Evolutionary conservation across 2,888 invertebrate species (phyloP).

Genomic region (Seira musarum): DNA sequence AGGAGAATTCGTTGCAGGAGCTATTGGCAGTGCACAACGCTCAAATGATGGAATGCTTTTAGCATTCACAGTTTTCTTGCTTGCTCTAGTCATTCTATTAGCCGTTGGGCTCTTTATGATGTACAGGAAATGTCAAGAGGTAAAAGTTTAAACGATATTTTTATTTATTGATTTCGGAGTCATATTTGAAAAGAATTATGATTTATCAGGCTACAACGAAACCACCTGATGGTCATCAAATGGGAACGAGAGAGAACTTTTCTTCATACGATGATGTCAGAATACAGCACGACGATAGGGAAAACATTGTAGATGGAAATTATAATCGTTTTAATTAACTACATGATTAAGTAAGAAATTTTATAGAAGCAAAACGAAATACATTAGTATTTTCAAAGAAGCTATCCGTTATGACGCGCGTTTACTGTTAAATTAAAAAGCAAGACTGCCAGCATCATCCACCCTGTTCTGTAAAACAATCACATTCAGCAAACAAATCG

Average conservation of each 20-base stretch:
- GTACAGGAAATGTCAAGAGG: constrained; percentile 65
- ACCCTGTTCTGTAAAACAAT: too few relatives aligned
- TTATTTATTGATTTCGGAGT: too few relatives aligned
- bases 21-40: constrained; percentile 46
- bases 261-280: constrained; percentile 63
- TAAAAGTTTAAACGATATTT: constrained; percentile 14
- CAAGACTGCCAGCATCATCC: too few relatives aligned
- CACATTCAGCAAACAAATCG: too few relatives aligned
- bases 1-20: constrained; percentile 52
- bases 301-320: constrained; percentile 64
- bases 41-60: constrained; percentile 55
- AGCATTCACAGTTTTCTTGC: constrained; percentile 59
- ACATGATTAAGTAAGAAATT: too few relatives aligned
- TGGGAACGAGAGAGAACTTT: constrained; percentile 61
- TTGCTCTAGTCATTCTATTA: constrained; percentile 64
- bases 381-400: too few relatives aligned
- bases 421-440: too few relatives aligned
- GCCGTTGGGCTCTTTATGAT: constrained; percentile 57
- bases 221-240: constrained; percentile 62
- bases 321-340: constrained; percentile 56
- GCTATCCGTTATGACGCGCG: too few relatives aligned
- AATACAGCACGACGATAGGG: constrained; percentile 62
- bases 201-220: constrained; percentile 48
- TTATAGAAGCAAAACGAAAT: too few relatives aligned
- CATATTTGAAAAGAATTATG: not conserved